These are phyloP conservation scores for Tenodera sinensis DNA, from an alignment of 2,888 invertebrate species.

Conservation along the genomic window DNA sequence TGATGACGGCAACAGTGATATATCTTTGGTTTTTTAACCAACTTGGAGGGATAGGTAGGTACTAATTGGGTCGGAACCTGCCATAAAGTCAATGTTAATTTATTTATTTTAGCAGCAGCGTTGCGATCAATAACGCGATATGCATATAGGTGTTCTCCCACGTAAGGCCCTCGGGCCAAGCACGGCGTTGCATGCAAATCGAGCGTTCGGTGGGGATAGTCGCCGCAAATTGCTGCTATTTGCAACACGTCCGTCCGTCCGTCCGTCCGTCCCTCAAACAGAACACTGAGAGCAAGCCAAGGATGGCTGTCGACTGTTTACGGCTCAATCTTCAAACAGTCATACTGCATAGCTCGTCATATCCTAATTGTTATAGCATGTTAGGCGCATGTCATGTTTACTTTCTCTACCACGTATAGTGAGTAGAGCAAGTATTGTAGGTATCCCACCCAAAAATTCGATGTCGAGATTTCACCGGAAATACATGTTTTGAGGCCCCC, in stretches of 20 bases:
- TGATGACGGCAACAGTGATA: not conserved
- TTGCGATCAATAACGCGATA: not conserved
- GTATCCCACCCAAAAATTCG: no score
- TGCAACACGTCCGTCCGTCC: not conserved
- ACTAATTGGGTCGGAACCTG: not conserved
- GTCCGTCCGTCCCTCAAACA: no score
- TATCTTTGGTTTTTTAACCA: no score
- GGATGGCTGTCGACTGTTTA: not conserved
- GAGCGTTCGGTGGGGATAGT: not conserved
- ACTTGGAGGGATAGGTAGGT: not conserved
- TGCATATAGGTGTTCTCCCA: not conserved
- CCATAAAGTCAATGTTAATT: not conserved
- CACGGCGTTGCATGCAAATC: not conserved
- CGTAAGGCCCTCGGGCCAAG: not conserved
- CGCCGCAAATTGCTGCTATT: not conserved
- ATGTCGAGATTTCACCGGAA: no score
- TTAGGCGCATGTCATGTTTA: no score
- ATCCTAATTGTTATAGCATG: no score
- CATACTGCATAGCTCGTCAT: no score
- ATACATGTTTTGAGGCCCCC: no score
- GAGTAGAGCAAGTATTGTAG: no score
- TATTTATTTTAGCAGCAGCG: not conserved
- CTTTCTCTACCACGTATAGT: no score
- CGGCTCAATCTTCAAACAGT: not conserved
- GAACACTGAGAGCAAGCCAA: not conserved